Evolutionary conservation across 2,888 invertebrate species (phyloP).

Genomic region (Hartigia nigra): DNA sequence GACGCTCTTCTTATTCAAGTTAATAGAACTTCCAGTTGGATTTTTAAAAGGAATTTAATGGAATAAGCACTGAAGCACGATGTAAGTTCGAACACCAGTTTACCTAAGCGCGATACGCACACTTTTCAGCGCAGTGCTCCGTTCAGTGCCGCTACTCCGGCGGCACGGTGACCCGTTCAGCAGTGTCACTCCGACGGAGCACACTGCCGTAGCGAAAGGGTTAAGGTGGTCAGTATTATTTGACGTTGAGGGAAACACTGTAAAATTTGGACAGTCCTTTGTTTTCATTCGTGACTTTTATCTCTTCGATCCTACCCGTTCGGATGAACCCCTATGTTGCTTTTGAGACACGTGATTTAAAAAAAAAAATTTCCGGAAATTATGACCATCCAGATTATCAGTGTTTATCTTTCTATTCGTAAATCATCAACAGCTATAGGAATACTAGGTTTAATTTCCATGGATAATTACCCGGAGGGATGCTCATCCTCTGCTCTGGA

Average conservation of each 20-base stretch:
- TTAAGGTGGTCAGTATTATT: conserved; percentile 37
- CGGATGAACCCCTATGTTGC: neutral
- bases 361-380: neutral
- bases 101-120: too few species aligned
- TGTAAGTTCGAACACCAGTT: too few species aligned
- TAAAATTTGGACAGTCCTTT: neutral
- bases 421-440: neutral
- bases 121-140: too few species aligned
- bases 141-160: too few species aligned
- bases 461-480: conserved; percentile 11
- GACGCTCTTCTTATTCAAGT: too few species aligned
- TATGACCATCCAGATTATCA: neutral
- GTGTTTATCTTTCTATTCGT: neutral
- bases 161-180: too few species aligned
- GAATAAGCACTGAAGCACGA: too few species aligned
- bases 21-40: too few species aligned
- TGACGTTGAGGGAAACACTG: neutral
- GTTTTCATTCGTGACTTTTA: neutral
- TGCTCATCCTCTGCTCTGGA: neutral
- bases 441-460: conserved; percentile 11
- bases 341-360: neutral
- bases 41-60: too few species aligned
- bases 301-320: neutral
- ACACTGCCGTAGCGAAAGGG: too few species aligned
- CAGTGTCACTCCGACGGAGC: too few species aligned